Base-by-base conservation (phyloP, 2,888 invertebrate genomes). In the Himalopsyche japonica region DNA sequence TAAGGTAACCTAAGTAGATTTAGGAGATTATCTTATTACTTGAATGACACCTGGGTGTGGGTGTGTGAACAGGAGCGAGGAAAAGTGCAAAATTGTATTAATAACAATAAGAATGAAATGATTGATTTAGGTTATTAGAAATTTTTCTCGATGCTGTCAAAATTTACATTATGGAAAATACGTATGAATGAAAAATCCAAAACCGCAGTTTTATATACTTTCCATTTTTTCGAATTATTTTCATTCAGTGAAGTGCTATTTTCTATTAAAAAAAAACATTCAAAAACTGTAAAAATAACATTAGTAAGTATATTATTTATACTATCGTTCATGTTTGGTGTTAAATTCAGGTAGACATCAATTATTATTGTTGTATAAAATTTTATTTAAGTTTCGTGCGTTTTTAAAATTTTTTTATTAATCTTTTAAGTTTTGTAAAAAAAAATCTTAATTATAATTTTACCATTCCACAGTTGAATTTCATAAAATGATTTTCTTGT, bases 31-130 rank as follows among this genome's bases (percentile, higher is more conserved):
- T 85, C 80, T 80, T 84, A 84, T 86, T 79, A 64, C 77, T 76
- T 64, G 80, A 86, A 84, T 84, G 85, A 85, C 83, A 86, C 47
- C 85, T 70, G 82, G 82, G 76, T 79, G 77, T 70, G 82, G 82
- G 76, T 79, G 77, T 32, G 79, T 27, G 27, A 80, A 84, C 76
- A 84, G 86, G 85, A 82, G 82, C 81, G 82, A 86, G 82, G 84
- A 64, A 86, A 86, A 86, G 86, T 86, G 86, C 86, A 86, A 86
- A 86, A 85, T 86, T 83, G 85, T 84, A 86, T 86, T 86, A 82
- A 85, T 85, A 85, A 85, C 82, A 82, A 85, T 85, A 85, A 84
- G 84, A 79, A 82, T 82, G 84, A 76, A 82, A 82, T 49, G 81
- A 77, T 70, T 30, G 47, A 64, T 57, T 80, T 81, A 84, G 81